Conservation (phyloP, 2,888 invertebrate species). For the Lasioglossum calceatum region DNA sequence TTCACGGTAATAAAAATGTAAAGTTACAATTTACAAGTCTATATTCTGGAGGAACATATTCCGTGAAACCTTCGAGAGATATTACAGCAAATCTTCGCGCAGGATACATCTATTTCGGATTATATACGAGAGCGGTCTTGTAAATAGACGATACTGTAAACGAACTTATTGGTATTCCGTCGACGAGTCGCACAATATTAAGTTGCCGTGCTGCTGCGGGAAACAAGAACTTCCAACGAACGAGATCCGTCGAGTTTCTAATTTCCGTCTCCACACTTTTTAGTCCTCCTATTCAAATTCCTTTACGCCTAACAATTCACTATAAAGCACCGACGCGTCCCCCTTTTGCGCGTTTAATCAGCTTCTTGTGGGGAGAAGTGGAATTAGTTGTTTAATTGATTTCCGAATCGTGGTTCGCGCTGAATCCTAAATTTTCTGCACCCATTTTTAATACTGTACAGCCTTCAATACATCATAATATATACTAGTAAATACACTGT, state of each 20-base stretch:
- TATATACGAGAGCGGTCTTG: neutral
- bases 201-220: neutral
- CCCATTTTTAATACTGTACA: neutral
- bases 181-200: neutral
- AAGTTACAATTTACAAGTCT: neutral
- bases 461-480: neutral
- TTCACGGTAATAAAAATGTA: neutral
- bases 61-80: neutral
- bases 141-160: neutral
- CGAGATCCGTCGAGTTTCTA: neutral
- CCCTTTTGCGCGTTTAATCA: neutral
- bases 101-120: neutral
- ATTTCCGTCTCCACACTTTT: slow-evolving; percentile 8
- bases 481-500: neutral
- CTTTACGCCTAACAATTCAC: neutral
- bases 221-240: neutral
- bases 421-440: neutral
- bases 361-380: neutral
- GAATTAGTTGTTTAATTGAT: neutral
- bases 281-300: slow-evolving; percentile 1
- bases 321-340: neutral
- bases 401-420: neutral
- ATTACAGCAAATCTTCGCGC: neutral
- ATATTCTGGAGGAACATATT: neutral
- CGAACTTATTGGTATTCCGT: slow-evolving; percentile 15